Evolutionary conservation across 2,888 invertebrate genomes (phyloP).

Genomic region (Tetranychus truncatus): DNA sequence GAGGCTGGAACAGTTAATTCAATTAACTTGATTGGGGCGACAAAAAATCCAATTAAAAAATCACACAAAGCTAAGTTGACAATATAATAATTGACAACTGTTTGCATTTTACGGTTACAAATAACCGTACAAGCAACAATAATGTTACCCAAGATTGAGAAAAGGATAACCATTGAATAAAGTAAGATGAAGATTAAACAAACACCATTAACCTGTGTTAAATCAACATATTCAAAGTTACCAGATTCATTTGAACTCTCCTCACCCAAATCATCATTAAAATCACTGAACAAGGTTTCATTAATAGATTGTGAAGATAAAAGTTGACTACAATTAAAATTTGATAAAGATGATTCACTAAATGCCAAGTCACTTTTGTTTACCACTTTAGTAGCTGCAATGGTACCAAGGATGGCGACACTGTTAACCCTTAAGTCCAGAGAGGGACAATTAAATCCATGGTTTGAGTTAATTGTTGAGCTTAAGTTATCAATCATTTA

Average conservation of each 20-base stretch:
- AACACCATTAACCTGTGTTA: conserved; percentile 31
- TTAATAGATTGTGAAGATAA: neutral
- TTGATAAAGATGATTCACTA: too few species aligned
- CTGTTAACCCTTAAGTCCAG: too few species aligned
- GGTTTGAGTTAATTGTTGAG: too few species aligned
- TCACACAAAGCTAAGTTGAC: conserved; percentile 36
- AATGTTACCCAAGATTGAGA: conserved; percentile 33
- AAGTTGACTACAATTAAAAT: too few species aligned
- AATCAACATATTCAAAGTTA: conserved; percentile 28
- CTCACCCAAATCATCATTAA: neutral
- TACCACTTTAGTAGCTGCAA: too few species aligned
- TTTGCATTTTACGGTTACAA: conserved; percentile 35
- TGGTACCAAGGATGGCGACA: too few species aligned
- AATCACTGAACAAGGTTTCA: neutral
- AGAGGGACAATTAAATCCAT: too few species aligned
- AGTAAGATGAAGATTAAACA: conserved; percentile 30
- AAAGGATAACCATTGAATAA: conserved; percentile 32
- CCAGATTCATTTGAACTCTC: neutral
- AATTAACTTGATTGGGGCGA: conserved; percentile 35
- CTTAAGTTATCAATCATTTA: too few species aligned
- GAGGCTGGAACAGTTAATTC: conserved; percentile 34
- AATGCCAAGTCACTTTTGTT: too few species aligned
- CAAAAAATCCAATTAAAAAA: conserved; percentile 34
- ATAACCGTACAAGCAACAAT: conserved; percentile 35
- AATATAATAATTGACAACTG: conserved; percentile 36